These are phyloP conservation scores for Eupeodes luniger DNA, from an alignment of 2,888 invertebrate genomes.

Conservation along the genomic window DNA sequence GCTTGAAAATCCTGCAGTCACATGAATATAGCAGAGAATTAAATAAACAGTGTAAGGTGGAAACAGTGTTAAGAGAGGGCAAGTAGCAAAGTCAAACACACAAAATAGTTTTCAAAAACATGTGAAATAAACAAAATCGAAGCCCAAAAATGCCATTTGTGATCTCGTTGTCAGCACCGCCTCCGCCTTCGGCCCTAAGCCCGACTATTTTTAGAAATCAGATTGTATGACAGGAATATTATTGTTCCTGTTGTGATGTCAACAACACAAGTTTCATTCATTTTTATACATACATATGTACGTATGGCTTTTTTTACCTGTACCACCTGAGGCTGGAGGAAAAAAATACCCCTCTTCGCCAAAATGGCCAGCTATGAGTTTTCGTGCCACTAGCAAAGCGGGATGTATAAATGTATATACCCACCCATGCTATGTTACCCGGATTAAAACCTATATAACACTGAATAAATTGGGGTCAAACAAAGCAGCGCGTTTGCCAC, in stretches of 20 bases:
- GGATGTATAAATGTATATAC: background rate
- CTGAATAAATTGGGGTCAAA: constrained; percentile 54
- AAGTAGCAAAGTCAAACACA: background rate
- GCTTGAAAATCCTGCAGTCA: constrained; percentile 48
- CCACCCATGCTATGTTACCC: background rate
- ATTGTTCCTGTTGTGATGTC: constrained; percentile 68
- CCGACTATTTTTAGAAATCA: constrained; percentile 67
- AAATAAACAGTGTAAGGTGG: no score
- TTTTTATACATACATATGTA: background rate
- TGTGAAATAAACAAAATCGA: constrained; percentile 71
- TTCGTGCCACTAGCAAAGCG: no score
- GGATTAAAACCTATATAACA: constrained; percentile 3
- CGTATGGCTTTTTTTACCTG: background rate
- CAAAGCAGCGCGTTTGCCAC: background rate
- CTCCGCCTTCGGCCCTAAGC: background rate
- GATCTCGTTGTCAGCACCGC: constrained; percentile 14
- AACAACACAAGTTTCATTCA: constrained; percentile 57
- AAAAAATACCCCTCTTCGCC: background rate
- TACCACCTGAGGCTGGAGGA: background rate
- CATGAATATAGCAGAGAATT: background rate
- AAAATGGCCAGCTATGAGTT: no score
- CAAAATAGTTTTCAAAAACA: constrained; percentile 60
- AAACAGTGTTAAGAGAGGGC: no score
- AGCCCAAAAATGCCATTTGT: constrained; percentile 67
- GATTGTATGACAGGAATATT: constrained; percentile 68